These are phyloP conservation scores for Scolopax mira DNA, from an alignment of 2,113 vertebrate species.

Conservation along the genomic window DNA sequence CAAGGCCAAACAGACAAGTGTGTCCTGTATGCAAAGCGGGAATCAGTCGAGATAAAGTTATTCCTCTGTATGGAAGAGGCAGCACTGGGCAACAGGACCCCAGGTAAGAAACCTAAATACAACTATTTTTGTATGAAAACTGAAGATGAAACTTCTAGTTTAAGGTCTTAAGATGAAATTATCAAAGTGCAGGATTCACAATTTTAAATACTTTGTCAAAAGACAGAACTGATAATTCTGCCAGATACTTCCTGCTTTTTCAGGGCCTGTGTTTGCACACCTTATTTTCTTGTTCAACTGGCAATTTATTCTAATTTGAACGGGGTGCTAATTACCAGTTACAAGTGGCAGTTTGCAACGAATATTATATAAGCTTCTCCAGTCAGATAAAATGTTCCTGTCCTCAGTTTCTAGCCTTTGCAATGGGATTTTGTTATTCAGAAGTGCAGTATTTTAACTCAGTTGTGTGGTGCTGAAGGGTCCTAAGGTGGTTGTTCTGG, in stretches of 20 bases:
- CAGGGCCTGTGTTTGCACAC: not conserved
- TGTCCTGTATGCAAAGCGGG: slow-evolving; percentile 99
- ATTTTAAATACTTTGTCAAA: not conserved
- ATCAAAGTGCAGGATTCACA: not conserved
- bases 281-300: not conserved
- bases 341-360: not conserved
- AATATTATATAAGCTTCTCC: not conserved
- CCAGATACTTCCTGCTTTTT: not conserved
- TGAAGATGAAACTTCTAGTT: not conserved
- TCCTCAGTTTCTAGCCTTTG: not conserved
- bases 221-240: not conserved
- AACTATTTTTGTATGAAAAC: not conserved
- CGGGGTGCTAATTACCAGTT: not conserved
- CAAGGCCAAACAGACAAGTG: slow-evolving; percentile 95
- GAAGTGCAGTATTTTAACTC: not conserved
- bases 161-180: not conserved
- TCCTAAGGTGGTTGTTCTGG: not conserved
- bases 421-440: not conserved
- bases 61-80: slow-evolving; percentile 94
- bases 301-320: not conserved
- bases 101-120: slow-evolving; percentile 76
- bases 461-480: not conserved
- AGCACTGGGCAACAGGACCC: slow-evolving; percentile 97
- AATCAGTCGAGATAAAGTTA: slow-evolving; percentile 97
- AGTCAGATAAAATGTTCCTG: not conserved